Evolutionary conservation across 1,140 invertebrate genomes (phyloP).

Genomic region (Araneus ventricosus): DNA sequence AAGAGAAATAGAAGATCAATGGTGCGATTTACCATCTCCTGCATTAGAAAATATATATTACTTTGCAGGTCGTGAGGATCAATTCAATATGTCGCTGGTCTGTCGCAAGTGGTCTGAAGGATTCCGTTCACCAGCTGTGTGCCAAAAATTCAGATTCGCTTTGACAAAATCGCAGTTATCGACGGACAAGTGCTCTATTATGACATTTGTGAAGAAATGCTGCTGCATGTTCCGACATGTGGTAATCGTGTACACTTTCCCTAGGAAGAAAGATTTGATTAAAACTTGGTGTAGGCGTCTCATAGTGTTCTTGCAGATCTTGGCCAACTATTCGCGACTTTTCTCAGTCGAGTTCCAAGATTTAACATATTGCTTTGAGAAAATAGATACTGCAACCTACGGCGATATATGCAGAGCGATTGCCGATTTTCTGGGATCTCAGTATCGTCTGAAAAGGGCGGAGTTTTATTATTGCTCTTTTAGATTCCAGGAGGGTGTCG

Average conservation of each 20-base stretch:
- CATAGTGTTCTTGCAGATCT: background rate
- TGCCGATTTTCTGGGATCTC: background rate
- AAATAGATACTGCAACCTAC: background rate
- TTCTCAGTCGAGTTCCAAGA: background rate
- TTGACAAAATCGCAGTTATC: background rate
- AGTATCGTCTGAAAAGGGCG: background rate
- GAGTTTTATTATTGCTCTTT: background rate
- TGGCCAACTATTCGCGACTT: too few relatives aligned
- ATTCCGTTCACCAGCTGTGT: background rate
- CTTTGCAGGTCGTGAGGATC: background rate
- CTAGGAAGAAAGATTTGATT: background rate
- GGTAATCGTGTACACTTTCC: background rate
- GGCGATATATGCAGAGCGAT: background rate
- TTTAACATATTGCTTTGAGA: background rate
- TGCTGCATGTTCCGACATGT: background rate
- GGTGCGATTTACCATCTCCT: too few relatives aligned
- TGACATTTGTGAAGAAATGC: background rate
- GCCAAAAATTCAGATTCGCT: background rate
- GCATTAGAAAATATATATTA: background rate
- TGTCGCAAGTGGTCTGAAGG: background rate
- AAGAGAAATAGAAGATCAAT: too few relatives aligned
- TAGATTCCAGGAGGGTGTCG: background rate
- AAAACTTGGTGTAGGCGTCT: background rate
- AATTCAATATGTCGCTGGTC: background rate
- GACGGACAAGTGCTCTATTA: background rate